phyloP scores from a whole-genome alignment of 2,113 vertebrate species.

The Oplegnathus fasciatus region DNA sequence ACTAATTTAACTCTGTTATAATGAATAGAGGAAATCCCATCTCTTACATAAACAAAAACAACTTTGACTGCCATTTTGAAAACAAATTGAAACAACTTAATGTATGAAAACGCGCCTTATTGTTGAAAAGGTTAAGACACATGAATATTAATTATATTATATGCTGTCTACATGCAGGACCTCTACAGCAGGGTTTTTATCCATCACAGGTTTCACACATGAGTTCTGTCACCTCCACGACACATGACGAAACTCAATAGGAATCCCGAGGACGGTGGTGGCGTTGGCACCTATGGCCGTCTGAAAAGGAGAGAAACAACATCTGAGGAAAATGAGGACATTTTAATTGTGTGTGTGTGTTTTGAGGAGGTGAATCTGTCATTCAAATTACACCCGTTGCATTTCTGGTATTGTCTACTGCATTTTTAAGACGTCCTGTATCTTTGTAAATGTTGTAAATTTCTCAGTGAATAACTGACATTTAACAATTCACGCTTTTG shows the following conservation, averaged over 20 bases:
- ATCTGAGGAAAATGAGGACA: neutral
- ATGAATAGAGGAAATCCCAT: neutral
- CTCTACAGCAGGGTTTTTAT: neutral
- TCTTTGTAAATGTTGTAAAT: neutral
- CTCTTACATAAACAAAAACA: neutral
- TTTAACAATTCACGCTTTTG: neutral
- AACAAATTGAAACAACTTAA: neutral
- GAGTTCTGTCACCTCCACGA: constrained; percentile 83
- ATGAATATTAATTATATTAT: no score
- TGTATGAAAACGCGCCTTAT: neutral
- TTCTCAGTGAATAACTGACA: neutral
- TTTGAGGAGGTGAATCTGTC: neutral
- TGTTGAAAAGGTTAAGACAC: no score
- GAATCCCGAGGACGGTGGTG: constrained; percentile 83
- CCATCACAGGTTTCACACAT: neutral
- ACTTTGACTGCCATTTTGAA: neutral
- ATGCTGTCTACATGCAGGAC: neutral
- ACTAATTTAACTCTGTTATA: no score
- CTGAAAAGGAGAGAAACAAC: constrained; percentile 63
- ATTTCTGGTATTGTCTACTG: neutral
- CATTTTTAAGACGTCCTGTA: neutral
- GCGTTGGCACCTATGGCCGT: constrained; percentile 86
- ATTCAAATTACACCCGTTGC: neutral
- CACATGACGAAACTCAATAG: constrained; percentile 85
- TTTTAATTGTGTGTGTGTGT: neutral